A percentile compares a stretch with the other conserved stretches of the same genome.
phyloP scores from a whole-genome alignment of 2,113 vertebrate species.

The Eretmochelys imbricata region DNA sequence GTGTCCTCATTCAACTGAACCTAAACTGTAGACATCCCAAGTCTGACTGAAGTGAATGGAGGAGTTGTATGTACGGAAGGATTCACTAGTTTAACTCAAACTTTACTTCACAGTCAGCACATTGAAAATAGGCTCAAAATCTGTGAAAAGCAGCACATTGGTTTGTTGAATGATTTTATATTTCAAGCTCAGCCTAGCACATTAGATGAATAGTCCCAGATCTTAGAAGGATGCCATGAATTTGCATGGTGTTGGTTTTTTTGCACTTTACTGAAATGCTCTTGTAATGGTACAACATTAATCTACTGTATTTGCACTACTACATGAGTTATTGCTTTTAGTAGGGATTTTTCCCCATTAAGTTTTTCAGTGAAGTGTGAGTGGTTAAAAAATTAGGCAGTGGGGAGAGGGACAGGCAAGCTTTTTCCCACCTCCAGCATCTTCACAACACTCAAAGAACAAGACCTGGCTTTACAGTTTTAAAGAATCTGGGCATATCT shows the following conservation, averaged over 20 bases:
- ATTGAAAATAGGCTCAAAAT: background rate
- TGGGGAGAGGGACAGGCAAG: background rate
- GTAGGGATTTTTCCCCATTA: background rate
- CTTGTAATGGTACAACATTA: background rate
- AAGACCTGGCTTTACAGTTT: background rate
- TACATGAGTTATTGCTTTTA: background rate
- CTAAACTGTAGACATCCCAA: background rate
- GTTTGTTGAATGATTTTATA: background rate
- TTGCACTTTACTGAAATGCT: background rate
- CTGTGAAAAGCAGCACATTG: background rate
- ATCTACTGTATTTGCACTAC: background rate
- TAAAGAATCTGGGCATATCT: background rate
- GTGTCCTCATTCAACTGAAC: background rate
- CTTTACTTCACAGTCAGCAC: background rate
- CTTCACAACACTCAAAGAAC: background rate
- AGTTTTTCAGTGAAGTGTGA: background rate
- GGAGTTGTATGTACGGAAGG: background rate
- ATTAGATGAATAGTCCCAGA: background rate
- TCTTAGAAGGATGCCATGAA: background rate
- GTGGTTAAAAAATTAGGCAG: background rate
- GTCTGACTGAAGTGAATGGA: background rate
- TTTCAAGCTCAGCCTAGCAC: background rate
- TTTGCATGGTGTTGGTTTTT: background rate
- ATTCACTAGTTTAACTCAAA: background rate
- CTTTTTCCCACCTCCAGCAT: background rate